These are phyloP conservation scores for Astyanax mexicanus DNA, from an alignment of 2,797 vertebrate species.

Conservation along the genomic window DNA sequence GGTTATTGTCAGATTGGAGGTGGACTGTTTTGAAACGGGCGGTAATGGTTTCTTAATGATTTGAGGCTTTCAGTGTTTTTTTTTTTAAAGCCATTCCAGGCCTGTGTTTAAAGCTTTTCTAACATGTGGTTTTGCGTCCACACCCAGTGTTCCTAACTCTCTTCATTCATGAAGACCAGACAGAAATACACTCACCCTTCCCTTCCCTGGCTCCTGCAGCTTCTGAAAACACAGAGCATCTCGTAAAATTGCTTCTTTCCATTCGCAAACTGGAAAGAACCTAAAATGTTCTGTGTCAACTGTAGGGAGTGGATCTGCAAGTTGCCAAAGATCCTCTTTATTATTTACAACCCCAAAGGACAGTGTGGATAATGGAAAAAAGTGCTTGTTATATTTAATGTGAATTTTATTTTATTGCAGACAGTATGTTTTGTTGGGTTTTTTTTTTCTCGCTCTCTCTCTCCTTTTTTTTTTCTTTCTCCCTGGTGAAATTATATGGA, in stretches of 20 bases:
- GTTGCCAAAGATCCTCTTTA: background rate
- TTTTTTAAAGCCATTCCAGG: background rate
- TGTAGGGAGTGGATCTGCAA: background rate
- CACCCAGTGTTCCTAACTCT: conserved; percentile 26
- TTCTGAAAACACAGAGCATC: background rate
- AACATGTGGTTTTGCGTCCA: conserved; percentile 28
- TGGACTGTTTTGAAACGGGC: background rate
- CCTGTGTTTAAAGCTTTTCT: conserved; percentile 1
- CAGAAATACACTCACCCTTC: conserved; percentile 10
- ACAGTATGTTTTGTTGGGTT: no score
- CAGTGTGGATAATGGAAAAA: no score
- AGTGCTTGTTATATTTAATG: no score
- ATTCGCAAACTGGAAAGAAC: conserved; percentile 42
- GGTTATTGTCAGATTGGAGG: background rate
- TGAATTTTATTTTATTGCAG: no score
- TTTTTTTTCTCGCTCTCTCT: no score
- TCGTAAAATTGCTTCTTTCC: conserved; percentile 10
- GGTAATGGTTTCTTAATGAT: conserved; percentile 3
- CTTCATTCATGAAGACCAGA: conserved; percentile 25
- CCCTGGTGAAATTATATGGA: no score
- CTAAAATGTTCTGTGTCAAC: conserved; percentile 14
- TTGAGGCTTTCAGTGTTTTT: background rate
- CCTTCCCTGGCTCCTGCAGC: background rate
- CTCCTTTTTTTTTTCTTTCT: no score
- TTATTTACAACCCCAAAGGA: no score